Conservation (phyloP, 2,113 vertebrate species). For the Gavialis gangeticus region DNA sequence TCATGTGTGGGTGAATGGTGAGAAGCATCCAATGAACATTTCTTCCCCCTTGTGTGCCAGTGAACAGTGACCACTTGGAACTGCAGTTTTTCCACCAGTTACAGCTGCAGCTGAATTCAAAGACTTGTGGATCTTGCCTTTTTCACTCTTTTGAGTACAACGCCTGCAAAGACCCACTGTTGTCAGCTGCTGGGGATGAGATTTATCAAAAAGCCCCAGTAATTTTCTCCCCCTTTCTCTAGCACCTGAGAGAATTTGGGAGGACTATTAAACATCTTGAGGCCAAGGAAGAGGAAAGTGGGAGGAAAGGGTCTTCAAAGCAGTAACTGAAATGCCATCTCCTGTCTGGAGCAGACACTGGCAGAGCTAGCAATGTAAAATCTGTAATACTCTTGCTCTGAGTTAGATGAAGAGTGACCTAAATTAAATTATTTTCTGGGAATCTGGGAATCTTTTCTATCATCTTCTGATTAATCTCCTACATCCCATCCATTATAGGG, state of each 20-base stretch:
- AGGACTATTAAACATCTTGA: neutral
- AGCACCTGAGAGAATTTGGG: neutral
- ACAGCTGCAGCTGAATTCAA: neutral
- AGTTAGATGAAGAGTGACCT: no score
- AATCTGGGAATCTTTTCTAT: no score
- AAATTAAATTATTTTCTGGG: no score
- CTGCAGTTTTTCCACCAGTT: neutral
- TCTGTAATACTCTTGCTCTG: neutral
- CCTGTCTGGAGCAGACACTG: neutral
- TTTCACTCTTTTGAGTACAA: neutral
- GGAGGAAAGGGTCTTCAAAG: neutral
- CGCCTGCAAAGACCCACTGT: neutral
- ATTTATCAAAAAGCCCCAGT: neutral
- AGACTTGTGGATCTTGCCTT: neutral
- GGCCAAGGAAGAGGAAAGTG: neutral
- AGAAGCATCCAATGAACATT: neutral
- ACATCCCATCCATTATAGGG: neutral
- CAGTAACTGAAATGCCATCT: neutral
- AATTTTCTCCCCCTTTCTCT: neutral
- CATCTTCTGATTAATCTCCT: neutral
- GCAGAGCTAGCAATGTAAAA: neutral
- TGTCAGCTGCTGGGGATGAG: neutral
- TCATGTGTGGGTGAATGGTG: fast-evolving
- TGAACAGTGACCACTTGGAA: neutral
- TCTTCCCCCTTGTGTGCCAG: neutral